phyloP scores from a whole-genome alignment of 2,113 vertebrate genomes.

The Rhea americana region DNA sequence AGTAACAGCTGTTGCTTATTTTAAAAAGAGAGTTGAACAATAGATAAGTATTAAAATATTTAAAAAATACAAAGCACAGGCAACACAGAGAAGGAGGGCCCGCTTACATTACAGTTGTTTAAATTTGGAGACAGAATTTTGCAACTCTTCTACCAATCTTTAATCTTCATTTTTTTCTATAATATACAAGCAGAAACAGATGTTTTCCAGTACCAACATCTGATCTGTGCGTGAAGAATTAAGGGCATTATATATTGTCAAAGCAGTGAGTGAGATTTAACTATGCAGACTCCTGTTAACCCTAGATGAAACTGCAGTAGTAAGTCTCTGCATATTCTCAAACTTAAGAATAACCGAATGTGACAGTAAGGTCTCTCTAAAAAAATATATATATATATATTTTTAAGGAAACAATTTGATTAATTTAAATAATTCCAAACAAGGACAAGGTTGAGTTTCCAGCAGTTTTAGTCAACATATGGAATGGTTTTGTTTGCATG shows the following conservation, averaged over 20 bases:
- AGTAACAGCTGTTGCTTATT: not conserved
- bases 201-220: conserved; percentile 25
- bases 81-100: not conserved
- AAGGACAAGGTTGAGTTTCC: not conserved
- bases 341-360: not conserved
- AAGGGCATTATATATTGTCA: conserved; percentile 8
- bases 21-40: not conserved
- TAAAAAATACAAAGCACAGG: not conserved
- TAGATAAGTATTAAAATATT: not conserved
- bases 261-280: conserved; percentile 25
- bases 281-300: not conserved
- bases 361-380: not conserved
- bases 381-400: not conserved
- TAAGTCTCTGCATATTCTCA: conserved; percentile 14
- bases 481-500: not conserved
- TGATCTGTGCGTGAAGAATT: conserved; percentile 43
- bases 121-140: not conserved
- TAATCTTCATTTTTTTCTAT: not conserved
- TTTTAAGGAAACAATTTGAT: not conserved
- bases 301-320: not conserved
- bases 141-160: not conserved
- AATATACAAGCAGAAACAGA: conserved; percentile 26
- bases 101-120: not conserved
- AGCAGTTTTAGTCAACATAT: not conserved
- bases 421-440: conserved; percentile 7